Conservation (phyloP, 2,113 vertebrate genomes). For the Erythrolamprus reginae region DNA sequence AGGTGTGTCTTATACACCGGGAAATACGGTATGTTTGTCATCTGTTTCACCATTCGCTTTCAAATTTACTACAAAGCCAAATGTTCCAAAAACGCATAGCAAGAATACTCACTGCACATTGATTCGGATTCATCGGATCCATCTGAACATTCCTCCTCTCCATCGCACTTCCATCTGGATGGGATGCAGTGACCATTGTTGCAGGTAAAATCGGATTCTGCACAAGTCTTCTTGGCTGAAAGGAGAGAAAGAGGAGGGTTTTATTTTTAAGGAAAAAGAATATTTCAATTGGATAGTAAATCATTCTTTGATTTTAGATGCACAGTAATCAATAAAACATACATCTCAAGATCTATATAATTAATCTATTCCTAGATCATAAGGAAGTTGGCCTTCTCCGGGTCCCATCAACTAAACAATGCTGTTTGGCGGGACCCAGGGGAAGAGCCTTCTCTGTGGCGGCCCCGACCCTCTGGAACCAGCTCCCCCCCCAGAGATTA, state of each 20-base stretch:
- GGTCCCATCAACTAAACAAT: too few relatives aligned
- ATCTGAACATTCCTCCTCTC: conserved; percentile 88
- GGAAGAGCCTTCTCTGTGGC: too few relatives aligned
- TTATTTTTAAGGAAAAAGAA: neutral
- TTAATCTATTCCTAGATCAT: neutral
- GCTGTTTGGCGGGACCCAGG: too few relatives aligned
- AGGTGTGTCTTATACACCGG: too few relatives aligned
- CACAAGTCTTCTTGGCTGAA: conserved; percentile 91
- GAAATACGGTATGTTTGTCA: neutral
- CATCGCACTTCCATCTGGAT: conserved; percentile 91
- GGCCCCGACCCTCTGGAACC: too few relatives aligned
- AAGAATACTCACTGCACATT: conserved; percentile 85
- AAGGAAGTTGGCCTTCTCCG: too few relatives aligned
- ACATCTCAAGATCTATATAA: neutral
- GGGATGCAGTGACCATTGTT: conserved; percentile 91
- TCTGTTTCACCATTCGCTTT: neutral
- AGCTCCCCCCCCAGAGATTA: too few relatives aligned
- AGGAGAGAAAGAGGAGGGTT: neutral
- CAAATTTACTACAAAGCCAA: neutral
- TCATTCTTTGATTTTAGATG: neutral
- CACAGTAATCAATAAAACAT: neutral
- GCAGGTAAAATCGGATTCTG: conserved; percentile 89
- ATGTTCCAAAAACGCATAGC: neutral
- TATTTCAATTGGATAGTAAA: neutral
- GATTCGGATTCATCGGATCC: conserved; percentile 88